A percentile compares a stretch with the other conserved stretches of the same genome.
phyloP scores from a whole-genome alignment of 2,797 vertebrate species.

The Sebastolobus alascanus region DNA sequence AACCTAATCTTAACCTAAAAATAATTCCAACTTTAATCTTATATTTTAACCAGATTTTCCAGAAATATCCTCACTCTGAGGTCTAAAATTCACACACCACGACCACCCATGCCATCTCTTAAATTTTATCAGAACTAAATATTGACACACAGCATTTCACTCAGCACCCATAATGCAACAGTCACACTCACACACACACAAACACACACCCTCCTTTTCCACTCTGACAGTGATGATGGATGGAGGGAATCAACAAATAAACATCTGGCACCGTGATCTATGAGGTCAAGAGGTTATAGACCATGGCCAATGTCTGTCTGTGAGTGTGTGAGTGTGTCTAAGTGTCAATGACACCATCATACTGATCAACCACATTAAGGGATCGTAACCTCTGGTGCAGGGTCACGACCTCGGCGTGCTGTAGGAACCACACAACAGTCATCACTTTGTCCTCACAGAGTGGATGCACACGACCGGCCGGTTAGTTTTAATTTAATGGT shows the following conservation, averaged over 20 bases:
- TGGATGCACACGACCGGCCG: constrained; percentile 54
- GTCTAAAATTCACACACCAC: not conserved
- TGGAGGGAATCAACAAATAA: constrained; percentile 81
- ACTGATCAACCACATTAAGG: constrained; percentile 67
- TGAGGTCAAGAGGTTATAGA: constrained; percentile 72
- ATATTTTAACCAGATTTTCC: not conserved
- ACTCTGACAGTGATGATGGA: constrained; percentile 81
- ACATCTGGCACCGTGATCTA: constrained; percentile 68
- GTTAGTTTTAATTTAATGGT: constrained; percentile 55
- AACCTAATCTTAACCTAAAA: not conserved
- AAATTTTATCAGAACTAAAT: constrained; percentile 57
- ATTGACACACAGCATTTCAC: constrained; percentile 69
- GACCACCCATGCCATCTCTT: constrained; percentile 50
- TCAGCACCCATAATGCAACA: constrained; percentile 45
- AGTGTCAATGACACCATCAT: constrained; percentile 57
- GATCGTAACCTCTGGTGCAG: constrained; percentile 29
- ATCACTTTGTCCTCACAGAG: constrained; percentile 62
- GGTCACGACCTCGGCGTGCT: constrained; percentile 65
- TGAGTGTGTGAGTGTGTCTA: constrained; percentile 22
- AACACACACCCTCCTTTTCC: constrained; percentile 36
- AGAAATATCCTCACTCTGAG: not conserved
- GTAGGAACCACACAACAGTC: constrained; percentile 59
- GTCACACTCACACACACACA: constrained; percentile 21
- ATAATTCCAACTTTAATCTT: not conserved
- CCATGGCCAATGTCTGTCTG: constrained; percentile 49